phyloP scores from a whole-genome alignment of 2,797 vertebrate species.

The Euphonia xanthogaster region DNA sequence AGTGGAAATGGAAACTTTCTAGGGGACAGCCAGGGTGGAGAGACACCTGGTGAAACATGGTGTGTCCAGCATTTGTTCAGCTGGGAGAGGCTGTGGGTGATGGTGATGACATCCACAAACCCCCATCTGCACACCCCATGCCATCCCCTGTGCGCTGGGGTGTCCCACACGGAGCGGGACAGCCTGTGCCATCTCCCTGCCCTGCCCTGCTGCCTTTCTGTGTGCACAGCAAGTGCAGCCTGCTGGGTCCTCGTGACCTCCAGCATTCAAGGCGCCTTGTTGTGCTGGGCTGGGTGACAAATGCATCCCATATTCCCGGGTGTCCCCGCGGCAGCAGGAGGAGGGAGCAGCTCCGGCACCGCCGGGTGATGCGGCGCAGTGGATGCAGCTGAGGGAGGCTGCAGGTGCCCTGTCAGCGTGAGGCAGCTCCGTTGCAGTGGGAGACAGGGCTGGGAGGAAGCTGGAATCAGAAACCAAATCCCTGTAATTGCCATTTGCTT shows the following conservation, averaged over 20 bases:
- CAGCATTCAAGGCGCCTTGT: background rate
- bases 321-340: background rate
- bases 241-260: background rate
- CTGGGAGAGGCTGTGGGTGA: background rate
- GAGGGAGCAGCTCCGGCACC: fast-evolving
- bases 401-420: background rate
- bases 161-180: fast-evolving
- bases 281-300: background rate
- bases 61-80: fast-evolving
- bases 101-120: fast-evolving
- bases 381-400: background rate
- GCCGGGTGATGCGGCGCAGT: fast-evolving
- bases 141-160: fast-evolving
- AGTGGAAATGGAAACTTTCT: background rate
- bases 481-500: background rate
- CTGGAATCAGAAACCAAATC: background rate
- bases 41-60: fast-evolving
- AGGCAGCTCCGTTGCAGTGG: background rate
- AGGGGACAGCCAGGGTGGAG: background rate
- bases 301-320: fast-evolving
- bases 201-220: background rate
- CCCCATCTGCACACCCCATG: fast-evolving
- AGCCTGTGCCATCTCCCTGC: background rate
- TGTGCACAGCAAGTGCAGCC: fast-evolving
- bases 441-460: background rate